phyloP scores from a whole-genome alignment of 2,113 vertebrate genomes.

The Ammodytes marinus region DNA sequence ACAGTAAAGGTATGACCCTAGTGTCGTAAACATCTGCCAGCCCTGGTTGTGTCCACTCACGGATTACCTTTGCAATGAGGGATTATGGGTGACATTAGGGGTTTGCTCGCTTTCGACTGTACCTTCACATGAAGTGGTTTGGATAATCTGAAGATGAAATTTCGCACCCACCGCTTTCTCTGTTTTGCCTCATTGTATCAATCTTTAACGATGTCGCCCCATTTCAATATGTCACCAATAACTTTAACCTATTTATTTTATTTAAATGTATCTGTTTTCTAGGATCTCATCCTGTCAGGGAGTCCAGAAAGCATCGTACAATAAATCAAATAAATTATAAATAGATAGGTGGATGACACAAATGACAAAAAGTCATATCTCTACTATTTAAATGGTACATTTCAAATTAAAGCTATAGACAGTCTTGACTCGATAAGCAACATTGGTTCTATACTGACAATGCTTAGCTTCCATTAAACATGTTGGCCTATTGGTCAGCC shows the following conservation, averaged over 20 bases:
- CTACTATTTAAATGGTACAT: background rate
- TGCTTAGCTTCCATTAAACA: constrained; percentile 33
- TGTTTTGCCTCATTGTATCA: background rate
- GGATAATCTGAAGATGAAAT: background rate
- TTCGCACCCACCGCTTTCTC: background rate
- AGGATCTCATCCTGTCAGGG: too few species aligned
- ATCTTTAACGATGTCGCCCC: too few species aligned
- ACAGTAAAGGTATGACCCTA: background rate
- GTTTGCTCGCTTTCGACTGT: background rate
- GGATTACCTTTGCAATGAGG: background rate
- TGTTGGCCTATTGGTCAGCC: background rate
- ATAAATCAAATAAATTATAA: too few species aligned
- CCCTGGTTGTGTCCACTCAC: background rate
- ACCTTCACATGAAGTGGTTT: background rate
- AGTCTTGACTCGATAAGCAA: constrained; percentile 14
- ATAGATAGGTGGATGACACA: background rate
- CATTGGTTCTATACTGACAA: background rate
- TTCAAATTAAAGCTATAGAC: constrained; percentile 22
- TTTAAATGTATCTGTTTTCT: too few species aligned
- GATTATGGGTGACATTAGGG: background rate
- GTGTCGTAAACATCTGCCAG: background rate
- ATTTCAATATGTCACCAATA: background rate
- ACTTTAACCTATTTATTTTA: too few species aligned
- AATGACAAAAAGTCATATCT: background rate
- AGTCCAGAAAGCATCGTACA: too few species aligned